Conservation (phyloP, 2,888 invertebrate species). For the Heliconius cydno region DNA sequence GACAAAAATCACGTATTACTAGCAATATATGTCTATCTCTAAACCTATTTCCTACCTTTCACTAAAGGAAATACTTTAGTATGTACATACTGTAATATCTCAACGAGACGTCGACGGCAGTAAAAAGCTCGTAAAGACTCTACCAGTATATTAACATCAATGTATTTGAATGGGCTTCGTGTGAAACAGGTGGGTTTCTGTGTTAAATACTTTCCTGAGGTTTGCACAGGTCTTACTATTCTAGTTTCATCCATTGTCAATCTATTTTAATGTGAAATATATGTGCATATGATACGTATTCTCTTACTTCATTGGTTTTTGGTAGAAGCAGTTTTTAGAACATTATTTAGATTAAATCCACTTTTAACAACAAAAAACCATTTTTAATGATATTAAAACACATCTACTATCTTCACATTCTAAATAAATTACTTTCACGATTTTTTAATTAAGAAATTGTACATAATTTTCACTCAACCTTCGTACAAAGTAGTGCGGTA, state of each 20-base stretch:
- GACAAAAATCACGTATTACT: too few relatives aligned
- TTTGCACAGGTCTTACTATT: slow-evolving; percentile 19
- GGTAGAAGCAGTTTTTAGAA: too few relatives aligned
- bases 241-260: not conserved
- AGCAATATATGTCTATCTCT: not conserved
- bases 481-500: not conserved
- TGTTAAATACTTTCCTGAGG: slow-evolving; percentile 39
- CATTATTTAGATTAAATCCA: too few relatives aligned
- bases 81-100: slow-evolving; percentile 15
- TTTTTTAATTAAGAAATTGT: not conserved
- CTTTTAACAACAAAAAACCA: too few relatives aligned
- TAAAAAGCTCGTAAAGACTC: slow-evolving; percentile 23
- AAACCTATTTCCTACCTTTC: not conserved
- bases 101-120: slow-evolving; percentile 12
- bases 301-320: not conserved
- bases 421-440: not conserved
- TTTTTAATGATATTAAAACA: not conserved
- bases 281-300: not conserved
- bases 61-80: not conserved
- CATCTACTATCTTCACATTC: not conserved
- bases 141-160: slow-evolving; percentile 2
- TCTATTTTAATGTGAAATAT: not conserved
- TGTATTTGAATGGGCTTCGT: slow-evolving; percentile 24
- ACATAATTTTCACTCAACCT: not conserved
- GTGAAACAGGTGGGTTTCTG: slow-evolving; percentile 40